Base-by-base conservation (phyloP, 2,888 invertebrate species). In the Labia minor region DNA sequence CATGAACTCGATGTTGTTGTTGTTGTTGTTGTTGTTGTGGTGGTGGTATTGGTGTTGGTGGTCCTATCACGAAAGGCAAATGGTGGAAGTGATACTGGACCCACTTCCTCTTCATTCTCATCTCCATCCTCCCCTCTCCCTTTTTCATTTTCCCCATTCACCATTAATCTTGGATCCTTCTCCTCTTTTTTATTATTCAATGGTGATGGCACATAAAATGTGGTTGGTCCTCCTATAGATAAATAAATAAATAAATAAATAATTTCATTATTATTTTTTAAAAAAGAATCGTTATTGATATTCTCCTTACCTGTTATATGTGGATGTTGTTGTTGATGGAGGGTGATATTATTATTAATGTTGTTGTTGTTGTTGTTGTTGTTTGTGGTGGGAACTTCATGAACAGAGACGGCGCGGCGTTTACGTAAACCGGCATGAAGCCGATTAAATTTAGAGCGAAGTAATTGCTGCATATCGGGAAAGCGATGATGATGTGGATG, bases 151-250 rank as follows among this genome's bases (percentile, higher is more conserved):
- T n/a, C n/a, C n/a, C n/a, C n/a, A n/a, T n/a, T n/a, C n/a, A n/a
- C n/a, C n/a, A n/a, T n/a, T n/a, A n/a, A n/a, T n/a, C n/a, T n/a
- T 26, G 26, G 26, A 49, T 66, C 67, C 21, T 62, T 67, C n/a
- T 19, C 26, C 33, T 65, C 67, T 65, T n/a, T n/a, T n/a, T n/a
- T n/a, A n/a, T 66, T 67, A 65, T 69, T 18, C 65, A 70, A 67
- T 3, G 83, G 83, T 75, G 86, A 85, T 67, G 89, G 88, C 26
- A 88, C 88, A 75, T 88, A 88, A 75, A 89, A 89, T 4, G 83
- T 85, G 1, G 85, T 80, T 37, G 26, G 19, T n/a, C n/a, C n/a
- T n/a, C n/a, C n/a, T n/a, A n/a, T n/a, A n/a, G n/a, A n/a, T n/a
- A n/a, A n/a, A n/a, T n/a, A n/a, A n/a, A n/a, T n/a, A n/a, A n/a